A percentile compares a stretch with the other conserved stretches of the same genome.
Conservation (phyloP, 1,140 invertebrate species). For the Cotesia typhae region DNA sequence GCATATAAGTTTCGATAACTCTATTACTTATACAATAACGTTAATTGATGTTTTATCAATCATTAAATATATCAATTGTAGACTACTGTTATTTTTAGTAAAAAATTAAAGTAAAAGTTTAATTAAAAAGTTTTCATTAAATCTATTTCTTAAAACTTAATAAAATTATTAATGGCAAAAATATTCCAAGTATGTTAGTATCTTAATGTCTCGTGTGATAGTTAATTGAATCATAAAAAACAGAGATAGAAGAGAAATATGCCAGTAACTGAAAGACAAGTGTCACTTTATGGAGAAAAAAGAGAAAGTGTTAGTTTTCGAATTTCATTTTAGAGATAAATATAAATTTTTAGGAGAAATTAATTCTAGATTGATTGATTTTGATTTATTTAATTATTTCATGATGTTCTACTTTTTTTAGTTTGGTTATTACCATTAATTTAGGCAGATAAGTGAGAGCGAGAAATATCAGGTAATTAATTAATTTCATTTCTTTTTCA, state of each 20-base stretch:
- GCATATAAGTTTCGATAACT: too few relatives aligned
- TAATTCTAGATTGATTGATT: not conserved
- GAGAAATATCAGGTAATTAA: not conserved
- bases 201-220: not conserved
- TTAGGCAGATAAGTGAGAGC: not conserved
- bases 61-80: too few relatives aligned
- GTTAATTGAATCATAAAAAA: not conserved
- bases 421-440: not conserved
- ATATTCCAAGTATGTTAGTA: too few relatives aligned
- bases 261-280: not conserved
- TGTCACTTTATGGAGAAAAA: constrained; percentile 7
- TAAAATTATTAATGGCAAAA: too few relatives aligned
- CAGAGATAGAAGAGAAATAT: not conserved
- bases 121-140: too few relatives aligned
- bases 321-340: constrained; percentile 4
- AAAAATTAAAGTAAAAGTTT: too few relatives aligned
- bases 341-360: not conserved
- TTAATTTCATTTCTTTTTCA: too few relatives aligned
- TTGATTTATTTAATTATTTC: not conserved
- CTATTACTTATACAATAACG: too few relatives aligned
- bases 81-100: too few relatives aligned
- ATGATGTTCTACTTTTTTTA: constrained; percentile 5
- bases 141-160: too few relatives aligned
- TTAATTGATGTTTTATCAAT: too few relatives aligned
- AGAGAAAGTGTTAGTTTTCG: constrained; percentile 13